Evolutionary conservation across 2,888 invertebrate species (phyloP).

Genomic region (Norana najaformis): DNA sequence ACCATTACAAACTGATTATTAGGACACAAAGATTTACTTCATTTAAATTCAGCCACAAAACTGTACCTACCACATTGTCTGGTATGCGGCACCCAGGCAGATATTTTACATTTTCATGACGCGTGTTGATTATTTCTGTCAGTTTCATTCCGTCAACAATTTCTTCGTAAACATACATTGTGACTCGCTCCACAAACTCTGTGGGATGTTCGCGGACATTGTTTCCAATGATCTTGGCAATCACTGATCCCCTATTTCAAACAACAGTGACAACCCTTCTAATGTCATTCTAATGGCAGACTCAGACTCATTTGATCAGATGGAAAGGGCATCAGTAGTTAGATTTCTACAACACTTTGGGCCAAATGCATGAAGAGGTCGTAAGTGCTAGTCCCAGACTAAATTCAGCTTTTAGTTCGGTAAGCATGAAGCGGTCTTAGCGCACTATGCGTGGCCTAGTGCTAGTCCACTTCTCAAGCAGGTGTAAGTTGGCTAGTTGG

Average conservation of each 20-base stretch:
- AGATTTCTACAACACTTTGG: too few species aligned
- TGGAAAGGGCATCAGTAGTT: too few species aligned
- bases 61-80: conserved; percentile 83
- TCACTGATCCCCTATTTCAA: conserved; percentile 82
- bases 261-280: neutral
- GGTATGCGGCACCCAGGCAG: conserved; percentile 92
- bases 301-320: too few species aligned
- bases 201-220: conserved; percentile 70
- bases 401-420: too few species aligned
- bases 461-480: too few species aligned
- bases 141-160: conserved; percentile 83
- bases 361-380: too few species aligned
- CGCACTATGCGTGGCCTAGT: too few species aligned
- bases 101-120: conserved; percentile 98
- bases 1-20: neutral
- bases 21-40: neutral
- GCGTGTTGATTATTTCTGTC: conserved; percentile 95
- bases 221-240: conserved; percentile 92
- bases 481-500: too few species aligned
- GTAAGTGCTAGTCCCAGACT: too few species aligned
- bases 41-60: neutral
- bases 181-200: conserved; percentile 32
- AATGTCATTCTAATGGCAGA: too few species aligned
- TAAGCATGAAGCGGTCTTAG: too few species aligned
- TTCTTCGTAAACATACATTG: conserved; percentile 96